Evolutionary conservation across 2,888 invertebrate species (phyloP).

Genomic region (Clanis bilineata): DNA sequence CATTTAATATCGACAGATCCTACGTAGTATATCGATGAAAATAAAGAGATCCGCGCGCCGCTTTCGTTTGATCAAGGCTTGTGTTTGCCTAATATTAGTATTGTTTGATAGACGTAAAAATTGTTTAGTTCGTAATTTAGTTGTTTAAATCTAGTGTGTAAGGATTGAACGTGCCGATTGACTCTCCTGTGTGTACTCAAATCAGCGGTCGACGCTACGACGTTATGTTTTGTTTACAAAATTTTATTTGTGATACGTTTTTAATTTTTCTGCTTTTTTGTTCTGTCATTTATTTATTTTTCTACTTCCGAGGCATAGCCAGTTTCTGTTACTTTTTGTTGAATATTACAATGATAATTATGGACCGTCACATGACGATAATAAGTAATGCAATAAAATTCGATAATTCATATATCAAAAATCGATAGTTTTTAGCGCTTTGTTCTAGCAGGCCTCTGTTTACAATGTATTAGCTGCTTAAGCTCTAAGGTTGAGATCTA

Average conservation of each 20-base stretch:
- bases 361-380: not conserved
- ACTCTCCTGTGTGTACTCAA: slow-evolving; percentile 25
- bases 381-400: not conserved
- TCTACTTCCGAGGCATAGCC: slow-evolving; percentile 25
- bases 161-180: slow-evolving; percentile 32
- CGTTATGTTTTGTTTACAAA: slow-evolving; percentile 53
- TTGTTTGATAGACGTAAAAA: slow-evolving; percentile 24
- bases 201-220: slow-evolving; percentile 19
- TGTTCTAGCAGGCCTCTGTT: too few species aligned
- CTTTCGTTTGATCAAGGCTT: slow-evolving; percentile 26
- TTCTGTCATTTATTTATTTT: slow-evolving; percentile 19
- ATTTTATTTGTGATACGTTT: slow-evolving; percentile 46
- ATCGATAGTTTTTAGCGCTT: too few species aligned
- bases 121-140: slow-evolving; percentile 26
- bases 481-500: too few species aligned
- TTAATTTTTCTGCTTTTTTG: slow-evolving; percentile 20
- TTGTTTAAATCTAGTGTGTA: slow-evolving; percentile 34
- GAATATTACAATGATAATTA: slow-evolving; percentile 1
- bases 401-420: not conserved
- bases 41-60: not conserved
- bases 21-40: not conserved
- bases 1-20: not conserved
- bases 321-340: slow-evolving; percentile 18
- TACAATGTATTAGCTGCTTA: too few species aligned
- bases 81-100: slow-evolving; percentile 32